phyloP scores from a whole-genome alignment of 2,797 vertebrate genomes.

The Pseudocheirus occidentalis region DNA sequence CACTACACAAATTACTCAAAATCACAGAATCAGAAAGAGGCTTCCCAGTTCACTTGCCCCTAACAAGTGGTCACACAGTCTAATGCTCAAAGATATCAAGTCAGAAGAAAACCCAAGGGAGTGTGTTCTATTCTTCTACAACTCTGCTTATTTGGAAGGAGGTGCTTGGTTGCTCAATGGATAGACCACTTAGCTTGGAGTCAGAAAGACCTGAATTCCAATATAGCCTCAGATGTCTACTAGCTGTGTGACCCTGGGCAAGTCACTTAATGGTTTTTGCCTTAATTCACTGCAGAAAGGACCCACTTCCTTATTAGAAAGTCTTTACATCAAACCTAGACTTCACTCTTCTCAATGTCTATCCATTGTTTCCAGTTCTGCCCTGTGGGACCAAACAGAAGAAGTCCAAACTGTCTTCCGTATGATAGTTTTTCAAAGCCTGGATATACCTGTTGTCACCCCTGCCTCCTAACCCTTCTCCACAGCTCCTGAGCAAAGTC shows the following conservation, averaged over 20 bases:
- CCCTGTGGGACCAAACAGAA: neutral
- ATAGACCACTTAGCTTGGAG: neutral
- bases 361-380: neutral
- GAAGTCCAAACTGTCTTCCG: neutral
- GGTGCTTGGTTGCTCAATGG: too few species aligned
- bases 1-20: neutral
- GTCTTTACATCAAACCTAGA: neutral
- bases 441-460: neutral
- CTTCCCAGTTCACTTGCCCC: neutral
- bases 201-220: slow-evolving; percentile 17
- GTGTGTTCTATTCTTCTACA: neutral
- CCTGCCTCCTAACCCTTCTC: neutral
- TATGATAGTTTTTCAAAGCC: neutral
- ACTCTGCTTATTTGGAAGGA: neutral
- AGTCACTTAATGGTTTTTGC: neutral
- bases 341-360: neutral
- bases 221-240: neutral
- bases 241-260: slow-evolving; percentile 3
- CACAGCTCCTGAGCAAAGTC: too few species aligned
- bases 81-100: neutral
- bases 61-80: too few species aligned
- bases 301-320: neutral
- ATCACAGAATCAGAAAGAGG: neutral
- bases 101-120: neutral
- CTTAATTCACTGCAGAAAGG: slow-evolving; percentile 13